Evolutionary conservation across 2,113 vertebrate species (phyloP).

Genomic region (Bucco capensis): DNA sequence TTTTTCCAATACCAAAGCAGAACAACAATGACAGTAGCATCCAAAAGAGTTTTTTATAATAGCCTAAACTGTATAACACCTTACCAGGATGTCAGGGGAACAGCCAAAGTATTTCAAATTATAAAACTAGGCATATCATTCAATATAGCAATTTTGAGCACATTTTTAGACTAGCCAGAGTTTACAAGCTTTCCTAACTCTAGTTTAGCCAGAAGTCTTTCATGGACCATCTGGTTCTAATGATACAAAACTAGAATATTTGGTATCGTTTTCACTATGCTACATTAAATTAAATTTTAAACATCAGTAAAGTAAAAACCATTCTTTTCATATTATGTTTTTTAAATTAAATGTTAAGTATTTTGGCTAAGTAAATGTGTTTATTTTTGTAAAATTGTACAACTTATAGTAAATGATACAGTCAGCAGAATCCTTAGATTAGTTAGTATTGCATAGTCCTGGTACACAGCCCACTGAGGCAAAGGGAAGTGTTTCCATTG

Average conservation of each 20-base stretch:
- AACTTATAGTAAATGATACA: background rate
- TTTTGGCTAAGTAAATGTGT: background rate
- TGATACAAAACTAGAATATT: slow-evolving; percentile 59
- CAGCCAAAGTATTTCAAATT: slow-evolving; percentile 34
- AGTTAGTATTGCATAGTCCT: background rate
- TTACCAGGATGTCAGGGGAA: slow-evolving; percentile 30
- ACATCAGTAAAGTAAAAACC: slow-evolving; percentile 22
- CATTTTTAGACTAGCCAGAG: slow-evolving; percentile 43
- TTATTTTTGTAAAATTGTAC: slow-evolving; percentile 17
- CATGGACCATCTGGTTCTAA: slow-evolving; percentile 64
- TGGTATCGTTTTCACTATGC: slow-evolving; percentile 40
- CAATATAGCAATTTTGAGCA: slow-evolving; percentile 40
- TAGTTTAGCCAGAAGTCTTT: slow-evolving; percentile 43
- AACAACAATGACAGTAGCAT: slow-evolving; percentile 37
- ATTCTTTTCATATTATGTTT: slow-evolving; percentile 32
- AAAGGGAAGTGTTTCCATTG: slow-evolving; percentile 20
- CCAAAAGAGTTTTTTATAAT: slow-evolving; percentile 47
- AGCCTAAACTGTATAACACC: slow-evolving; percentile 49
- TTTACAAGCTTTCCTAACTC: slow-evolving; percentile 44
- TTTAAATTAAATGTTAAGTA: slow-evolving; percentile 14
- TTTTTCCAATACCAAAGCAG: background rate
- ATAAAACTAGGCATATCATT: slow-evolving; percentile 41
- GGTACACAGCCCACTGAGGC: slow-evolving; percentile 15
- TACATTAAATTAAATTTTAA: slow-evolving; percentile 53
- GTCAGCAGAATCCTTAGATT: slow-evolving; percentile 10